These are phyloP conservation scores for Drosophila azteca DNA, from an alignment of 1,140 invertebrate species.

Conservation along the genomic window DNA sequence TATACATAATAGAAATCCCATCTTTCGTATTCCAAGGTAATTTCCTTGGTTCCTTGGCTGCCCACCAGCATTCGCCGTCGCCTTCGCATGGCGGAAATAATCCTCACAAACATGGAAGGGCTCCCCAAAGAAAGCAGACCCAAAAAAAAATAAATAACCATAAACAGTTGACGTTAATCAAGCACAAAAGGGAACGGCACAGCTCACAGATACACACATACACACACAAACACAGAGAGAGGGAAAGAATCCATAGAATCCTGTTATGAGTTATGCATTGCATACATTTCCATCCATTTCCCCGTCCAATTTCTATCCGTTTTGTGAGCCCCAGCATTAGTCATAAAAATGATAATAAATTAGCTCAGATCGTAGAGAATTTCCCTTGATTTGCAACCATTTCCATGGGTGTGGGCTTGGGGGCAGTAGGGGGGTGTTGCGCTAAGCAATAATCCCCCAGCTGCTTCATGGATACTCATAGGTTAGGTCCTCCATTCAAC, in stretches of 20 bases:
- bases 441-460: constrained; percentile 43
- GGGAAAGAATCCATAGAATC: constrained; percentile 8
- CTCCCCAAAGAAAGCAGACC: constrained; percentile 43
- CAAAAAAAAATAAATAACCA: constrained; percentile 56
- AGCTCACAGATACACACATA: constrained; percentile 17
- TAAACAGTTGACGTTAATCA: constrained; percentile 66
- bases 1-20: constrained; percentile 47
- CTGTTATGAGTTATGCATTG: constrained; percentile 60
- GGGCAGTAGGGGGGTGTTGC: no score
- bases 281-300: constrained; percentile 41
- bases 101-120: constrained; percentile 29
- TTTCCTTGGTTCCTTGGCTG: constrained; percentile 46
- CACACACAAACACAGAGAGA: not conserved
- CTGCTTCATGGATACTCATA: constrained; percentile 49
- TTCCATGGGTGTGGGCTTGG: no score
- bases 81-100: constrained; percentile 29
- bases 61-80: constrained; percentile 14
- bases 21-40: constrained; percentile 40
- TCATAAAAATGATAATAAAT: constrained; percentile 71
- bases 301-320: constrained; percentile 46
- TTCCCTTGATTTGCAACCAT: constrained; percentile 57
- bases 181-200: constrained; percentile 35
- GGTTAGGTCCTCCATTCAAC: not conserved
- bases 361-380: constrained; percentile 50
- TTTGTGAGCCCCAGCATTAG: constrained; percentile 62